Base-by-base conservation (phyloP, 2,888 invertebrate genomes). In the Cordilura impudica region DNA sequence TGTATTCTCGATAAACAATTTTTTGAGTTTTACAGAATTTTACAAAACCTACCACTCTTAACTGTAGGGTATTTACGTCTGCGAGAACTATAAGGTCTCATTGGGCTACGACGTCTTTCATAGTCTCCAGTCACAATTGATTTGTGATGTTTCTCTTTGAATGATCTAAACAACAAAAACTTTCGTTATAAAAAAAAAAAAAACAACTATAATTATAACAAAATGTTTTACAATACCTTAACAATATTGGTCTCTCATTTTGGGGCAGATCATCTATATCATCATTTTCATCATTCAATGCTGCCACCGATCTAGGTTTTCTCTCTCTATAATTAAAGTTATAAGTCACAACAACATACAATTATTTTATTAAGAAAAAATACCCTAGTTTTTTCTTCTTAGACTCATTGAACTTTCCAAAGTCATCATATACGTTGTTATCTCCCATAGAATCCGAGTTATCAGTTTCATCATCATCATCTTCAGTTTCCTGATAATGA, bases 301-400 rank as follows among this genome's bases (percentile, higher is more conserved):
- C 51, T 4, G 85, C 76, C 84, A 91, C 87, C 39, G 90, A 89
- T 65, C 91, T 88, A 81, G 88, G 84, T 81, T 84, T 86, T 80
- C 91, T 88, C 47, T 60, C 51, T 43, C 81, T 83, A 26, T 19
- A 70, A 18, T 56, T 12, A 26, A 54, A 43, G 19, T n/a, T 16
- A 21, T n/a, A 7, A 23, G 2, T 47, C n/a, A 21, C 26, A 45
- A 53, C 18, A 14, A 18, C 8, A 43, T 56, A 23, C 21, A 67
- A 61, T 29, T 39, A 19, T 29, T n/a, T 23, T 23, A 39, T 12
- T 23, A 7, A 47, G 14, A 29, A 29, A 56, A 53, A 39, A 23
- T 78, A 81, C 78, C 63, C 47, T 51, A 45, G 58, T 18, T 82
- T 84, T 61, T 83, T 84, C 47, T 83, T 83, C 70, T 84, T 85